A percentile compares a stretch with the other conserved stretches of the same genome.
Evolutionary conservation across 2,113 vertebrate genomes (phyloP).

Genomic region (Sinocyclocheilus anshuiensis): DNA sequence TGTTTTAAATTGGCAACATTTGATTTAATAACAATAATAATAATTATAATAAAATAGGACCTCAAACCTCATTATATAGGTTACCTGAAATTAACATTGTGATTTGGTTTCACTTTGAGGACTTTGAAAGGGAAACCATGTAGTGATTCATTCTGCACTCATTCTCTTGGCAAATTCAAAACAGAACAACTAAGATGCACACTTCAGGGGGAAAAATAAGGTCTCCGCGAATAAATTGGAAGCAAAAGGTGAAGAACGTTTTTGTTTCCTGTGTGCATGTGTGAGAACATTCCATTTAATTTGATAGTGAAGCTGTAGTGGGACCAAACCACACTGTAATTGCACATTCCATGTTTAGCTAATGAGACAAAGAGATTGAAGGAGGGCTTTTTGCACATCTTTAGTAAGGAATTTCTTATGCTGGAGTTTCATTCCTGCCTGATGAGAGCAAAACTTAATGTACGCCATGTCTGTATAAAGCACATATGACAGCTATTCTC

Average conservation of each 20-base stretch:
- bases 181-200: background rate
- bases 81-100: no score
- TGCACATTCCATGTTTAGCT: constrained; percentile 14
- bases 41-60: no score
- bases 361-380: constrained; percentile 16
- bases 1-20: no score
- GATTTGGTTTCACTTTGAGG: background rate
- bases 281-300: background rate
- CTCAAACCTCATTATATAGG: background rate
- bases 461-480: background rate
- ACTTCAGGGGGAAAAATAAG: background rate
- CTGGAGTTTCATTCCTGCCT: background rate
- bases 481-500: background rate
- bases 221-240: background rate
- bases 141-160: background rate
- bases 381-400: background rate
- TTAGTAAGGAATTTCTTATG: background rate
- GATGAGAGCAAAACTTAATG: background rate
- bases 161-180: background rate
- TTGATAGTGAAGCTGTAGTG: background rate
- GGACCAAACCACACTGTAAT: background rate
- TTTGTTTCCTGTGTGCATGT: background rate
- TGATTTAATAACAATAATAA: no score
- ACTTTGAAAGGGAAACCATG: background rate
- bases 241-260: background rate